Evolutionary conservation across 2,888 invertebrate species (phyloP).

Genomic region (Allophyes oxyacanthae): DNA sequence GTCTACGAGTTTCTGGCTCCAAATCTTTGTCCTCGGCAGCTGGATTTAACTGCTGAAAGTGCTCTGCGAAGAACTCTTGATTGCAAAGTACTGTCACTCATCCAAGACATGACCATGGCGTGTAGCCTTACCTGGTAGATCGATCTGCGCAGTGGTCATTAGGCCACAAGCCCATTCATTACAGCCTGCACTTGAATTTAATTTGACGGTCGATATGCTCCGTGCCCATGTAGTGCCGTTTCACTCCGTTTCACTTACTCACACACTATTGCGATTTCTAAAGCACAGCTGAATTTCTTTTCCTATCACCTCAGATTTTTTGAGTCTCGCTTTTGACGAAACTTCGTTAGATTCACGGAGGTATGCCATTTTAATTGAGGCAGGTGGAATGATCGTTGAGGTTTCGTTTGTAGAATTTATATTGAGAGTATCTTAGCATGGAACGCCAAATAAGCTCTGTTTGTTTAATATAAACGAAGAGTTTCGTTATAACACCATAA

Average conservation of each 20-base stretch:
- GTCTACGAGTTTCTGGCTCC: too few species aligned
- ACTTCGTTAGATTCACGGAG: constrained; percentile 29
- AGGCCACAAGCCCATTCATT: constrained; percentile 61
- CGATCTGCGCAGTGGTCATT: constrained; percentile 19
- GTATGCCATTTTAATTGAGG: constrained; percentile 39
- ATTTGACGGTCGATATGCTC: constrained; percentile 86
- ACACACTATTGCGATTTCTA: constrained; percentile 77
- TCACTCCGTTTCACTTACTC: constrained; percentile 79
- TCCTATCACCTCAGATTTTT: constrained; percentile 62
- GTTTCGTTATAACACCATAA: constrained; percentile 14
- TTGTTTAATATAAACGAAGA: constrained; percentile 1
- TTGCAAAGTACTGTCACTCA: background rate
- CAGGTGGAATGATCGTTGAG: constrained; percentile 12
- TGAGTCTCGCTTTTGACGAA: constrained; percentile 40
- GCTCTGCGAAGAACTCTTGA: too few species aligned
- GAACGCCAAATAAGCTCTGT: constrained; percentile 4
- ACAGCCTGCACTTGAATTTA: constrained; percentile 75
- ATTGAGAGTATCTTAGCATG: background rate
- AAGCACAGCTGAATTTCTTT: constrained; percentile 73
- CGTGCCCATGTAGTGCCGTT: constrained; percentile 79
- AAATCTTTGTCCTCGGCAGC: too few species aligned
- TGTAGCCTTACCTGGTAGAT: background rate
- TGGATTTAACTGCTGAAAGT: too few species aligned
- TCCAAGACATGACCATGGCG: background rate
- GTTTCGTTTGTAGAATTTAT: constrained; percentile 7